Evolutionary conservation across 2,888 invertebrate genomes (phyloP).

Genomic region (Oligia latruncula): DNA sequence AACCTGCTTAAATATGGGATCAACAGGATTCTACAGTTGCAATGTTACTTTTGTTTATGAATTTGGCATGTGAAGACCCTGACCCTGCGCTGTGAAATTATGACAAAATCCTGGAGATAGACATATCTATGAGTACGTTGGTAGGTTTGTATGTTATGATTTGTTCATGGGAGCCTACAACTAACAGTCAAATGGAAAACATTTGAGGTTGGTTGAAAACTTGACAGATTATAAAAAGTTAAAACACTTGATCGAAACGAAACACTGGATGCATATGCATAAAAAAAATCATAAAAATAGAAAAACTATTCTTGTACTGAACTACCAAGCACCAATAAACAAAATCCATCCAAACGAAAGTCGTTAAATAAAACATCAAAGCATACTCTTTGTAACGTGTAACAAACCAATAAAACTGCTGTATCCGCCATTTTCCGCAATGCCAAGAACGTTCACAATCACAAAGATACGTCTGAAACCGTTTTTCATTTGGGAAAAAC

Average conservation of each 20-base stretch:
- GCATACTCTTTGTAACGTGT: slow-evolving; percentile 36
- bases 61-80: too few relatives aligned
- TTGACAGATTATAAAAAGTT: background rate
- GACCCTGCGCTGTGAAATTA: background rate
- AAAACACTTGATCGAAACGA: background rate
- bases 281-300: background rate
- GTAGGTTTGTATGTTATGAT: background rate
- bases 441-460: slow-evolving; percentile 31
- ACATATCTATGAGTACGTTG: background rate
- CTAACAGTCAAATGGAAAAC: background rate
- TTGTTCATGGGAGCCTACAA: background rate
- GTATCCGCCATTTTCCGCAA: slow-evolving; percentile 32
- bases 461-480: slow-evolving; percentile 25
- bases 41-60: background rate
- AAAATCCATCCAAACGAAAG: slow-evolving; percentile 38
- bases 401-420: slow-evolving; percentile 41
- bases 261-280: background rate
- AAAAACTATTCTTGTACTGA: slow-evolving; percentile 14
- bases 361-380: slow-evolving; percentile 50
- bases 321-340: slow-evolving; percentile 40
- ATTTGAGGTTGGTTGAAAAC: background rate
- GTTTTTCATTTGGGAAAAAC: slow-evolving; percentile 53
- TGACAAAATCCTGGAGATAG: background rate
- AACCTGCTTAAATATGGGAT: background rate
- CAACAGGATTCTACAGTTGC: background rate